Evolutionary conservation across 2,113 vertebrate species (phyloP).

Genomic region (Columba livia): DNA sequence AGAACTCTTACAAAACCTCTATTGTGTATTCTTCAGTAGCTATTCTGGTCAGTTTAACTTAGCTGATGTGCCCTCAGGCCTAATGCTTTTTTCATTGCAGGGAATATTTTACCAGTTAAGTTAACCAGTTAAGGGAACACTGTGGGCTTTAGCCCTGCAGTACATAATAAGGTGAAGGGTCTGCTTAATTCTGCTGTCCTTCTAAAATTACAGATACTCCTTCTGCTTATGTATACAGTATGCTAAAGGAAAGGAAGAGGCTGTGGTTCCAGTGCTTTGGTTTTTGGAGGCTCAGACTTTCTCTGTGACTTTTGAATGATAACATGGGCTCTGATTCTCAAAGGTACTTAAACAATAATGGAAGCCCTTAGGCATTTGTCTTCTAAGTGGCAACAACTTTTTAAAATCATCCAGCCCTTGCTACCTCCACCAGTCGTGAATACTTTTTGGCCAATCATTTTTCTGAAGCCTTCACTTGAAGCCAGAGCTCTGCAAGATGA

Average conservation of each 20-base stretch:
- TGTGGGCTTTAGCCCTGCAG: background rate
- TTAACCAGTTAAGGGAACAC: background rate
- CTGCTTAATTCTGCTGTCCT: background rate
- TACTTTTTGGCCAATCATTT: background rate
- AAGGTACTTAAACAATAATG: background rate
- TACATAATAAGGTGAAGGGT: background rate
- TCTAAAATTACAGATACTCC: background rate
- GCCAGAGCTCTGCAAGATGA: background rate
- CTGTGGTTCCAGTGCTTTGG: background rate
- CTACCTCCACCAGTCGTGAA: background rate
- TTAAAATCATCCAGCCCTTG: background rate
- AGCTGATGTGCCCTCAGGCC: background rate
- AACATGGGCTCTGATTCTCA: background rate
- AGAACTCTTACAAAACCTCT: background rate
- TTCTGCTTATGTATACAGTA: background rate
- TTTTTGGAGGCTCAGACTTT: background rate
- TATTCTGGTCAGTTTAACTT: background rate
- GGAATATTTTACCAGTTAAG: background rate
- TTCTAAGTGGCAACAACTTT: background rate
- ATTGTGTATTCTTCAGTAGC: background rate
- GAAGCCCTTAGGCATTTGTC: background rate
- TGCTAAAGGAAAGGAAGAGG: background rate
- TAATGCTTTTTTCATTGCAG: background rate
- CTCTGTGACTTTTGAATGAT: background rate
- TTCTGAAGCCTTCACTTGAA: background rate